These are phyloP conservation scores for Pachydiplax longipennis DNA, from an alignment of 2,888 invertebrate genomes.

Conservation along the genomic window DNA sequence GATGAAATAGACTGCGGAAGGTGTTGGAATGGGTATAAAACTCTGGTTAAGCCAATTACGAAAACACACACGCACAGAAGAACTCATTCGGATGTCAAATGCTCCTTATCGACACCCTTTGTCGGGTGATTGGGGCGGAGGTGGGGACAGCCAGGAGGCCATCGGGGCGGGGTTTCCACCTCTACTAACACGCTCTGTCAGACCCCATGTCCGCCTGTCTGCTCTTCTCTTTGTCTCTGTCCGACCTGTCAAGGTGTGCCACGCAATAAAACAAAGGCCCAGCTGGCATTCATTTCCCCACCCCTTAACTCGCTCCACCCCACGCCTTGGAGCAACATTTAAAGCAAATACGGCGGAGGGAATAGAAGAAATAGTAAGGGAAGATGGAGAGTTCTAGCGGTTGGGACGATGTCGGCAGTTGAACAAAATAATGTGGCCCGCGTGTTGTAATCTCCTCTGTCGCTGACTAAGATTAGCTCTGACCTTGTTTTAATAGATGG, in stretches of 20 bases:
- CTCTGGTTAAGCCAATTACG: constrained; percentile 16
- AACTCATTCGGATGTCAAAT: constrained; percentile 40
- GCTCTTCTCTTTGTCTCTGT: constrained; percentile 41
- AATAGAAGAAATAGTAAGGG: background rate
- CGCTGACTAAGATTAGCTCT: background rate
- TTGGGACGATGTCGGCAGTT: background rate
- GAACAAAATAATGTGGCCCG: background rate
- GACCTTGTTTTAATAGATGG: background rate
- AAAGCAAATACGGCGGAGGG: background rate
- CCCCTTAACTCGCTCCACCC: background rate
- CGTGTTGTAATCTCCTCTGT: background rate
- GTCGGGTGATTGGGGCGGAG: constrained; percentile 15
- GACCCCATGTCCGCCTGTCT: constrained; percentile 38
- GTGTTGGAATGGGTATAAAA: background rate
- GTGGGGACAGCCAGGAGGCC: background rate
- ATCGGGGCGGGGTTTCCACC: constrained; percentile 18
- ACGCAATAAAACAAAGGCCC: constrained; percentile 40
- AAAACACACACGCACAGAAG: background rate
- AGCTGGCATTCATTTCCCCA: constrained; percentile 34
- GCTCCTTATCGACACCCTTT: constrained; percentile 37
- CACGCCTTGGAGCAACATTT: background rate
- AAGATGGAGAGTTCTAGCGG: background rate
- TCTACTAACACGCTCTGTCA: constrained; percentile 12
- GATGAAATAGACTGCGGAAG: background rate
- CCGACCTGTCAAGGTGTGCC: constrained; percentile 41